Conservation (phyloP, 2,797 vertebrate species). For the Microcaecilia unicolor region DNA sequence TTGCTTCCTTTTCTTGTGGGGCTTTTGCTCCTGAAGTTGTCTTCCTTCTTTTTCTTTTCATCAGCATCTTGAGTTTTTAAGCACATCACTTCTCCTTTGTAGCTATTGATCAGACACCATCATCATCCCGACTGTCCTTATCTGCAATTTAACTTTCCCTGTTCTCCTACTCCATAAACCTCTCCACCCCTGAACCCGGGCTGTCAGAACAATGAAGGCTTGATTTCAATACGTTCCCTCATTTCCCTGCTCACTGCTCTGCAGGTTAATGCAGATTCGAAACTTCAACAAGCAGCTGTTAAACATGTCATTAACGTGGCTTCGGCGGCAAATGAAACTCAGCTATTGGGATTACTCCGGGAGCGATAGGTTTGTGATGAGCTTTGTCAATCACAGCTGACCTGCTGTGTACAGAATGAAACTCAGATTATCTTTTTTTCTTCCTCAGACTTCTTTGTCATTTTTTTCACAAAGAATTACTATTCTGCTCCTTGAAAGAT, state of each 20-base stretch:
- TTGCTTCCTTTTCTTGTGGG: too few species aligned
- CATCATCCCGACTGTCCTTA: conserved; percentile 22
- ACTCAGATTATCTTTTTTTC: conserved; percentile 72
- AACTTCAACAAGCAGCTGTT: conserved; percentile 80
- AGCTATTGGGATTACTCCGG: conserved; percentile 64
- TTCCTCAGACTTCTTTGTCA: conserved; percentile 66
- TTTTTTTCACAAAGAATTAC: conserved; percentile 69
- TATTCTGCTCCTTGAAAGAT: conserved; percentile 69
- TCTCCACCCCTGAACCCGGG: conserved; percentile 50
- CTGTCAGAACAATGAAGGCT: conserved; percentile 68
- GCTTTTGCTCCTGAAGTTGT: background rate
- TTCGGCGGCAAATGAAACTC: conserved; percentile 67
- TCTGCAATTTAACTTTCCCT: conserved; percentile 27
- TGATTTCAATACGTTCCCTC: conserved; percentile 66
- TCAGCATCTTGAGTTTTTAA: background rate
- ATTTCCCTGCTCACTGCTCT: conserved; percentile 65
- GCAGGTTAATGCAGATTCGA: conserved; percentile 81
- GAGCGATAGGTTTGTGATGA: conserved; percentile 69
- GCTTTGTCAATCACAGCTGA: conserved; percentile 73
- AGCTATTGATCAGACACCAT: conserved; percentile 24
- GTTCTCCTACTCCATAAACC: too few species aligned
- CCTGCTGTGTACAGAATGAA: conserved; percentile 74
- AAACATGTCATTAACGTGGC: conserved; percentile 79
- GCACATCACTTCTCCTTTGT: background rate
- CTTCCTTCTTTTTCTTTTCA: conserved; percentile 1